These are phyloP conservation scores for Lumbricus terrestris DNA, from an alignment of 2,888 invertebrate genomes.

Conservation along the genomic window DNA sequence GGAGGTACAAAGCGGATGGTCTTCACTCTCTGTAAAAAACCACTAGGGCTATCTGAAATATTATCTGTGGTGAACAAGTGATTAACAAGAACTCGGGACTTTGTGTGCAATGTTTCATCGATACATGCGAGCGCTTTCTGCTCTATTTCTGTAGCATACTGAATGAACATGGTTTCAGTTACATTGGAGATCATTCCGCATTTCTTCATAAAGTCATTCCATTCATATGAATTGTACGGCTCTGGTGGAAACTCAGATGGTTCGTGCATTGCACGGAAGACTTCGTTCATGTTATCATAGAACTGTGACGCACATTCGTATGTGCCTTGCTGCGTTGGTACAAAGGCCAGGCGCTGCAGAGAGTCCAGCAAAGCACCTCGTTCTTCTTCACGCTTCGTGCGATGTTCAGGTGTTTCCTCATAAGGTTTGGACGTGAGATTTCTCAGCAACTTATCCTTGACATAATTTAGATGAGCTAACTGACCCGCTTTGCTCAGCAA, in stretches of 20 bases:
- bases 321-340: conserved; percentile 29
- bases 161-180: conserved; percentile 34
- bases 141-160: conserved; percentile 38
- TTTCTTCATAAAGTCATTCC: conserved; percentile 39
- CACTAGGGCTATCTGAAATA: conserved; percentile 12
- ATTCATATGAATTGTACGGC: conserved; percentile 40
- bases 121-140: conserved; percentile 25
- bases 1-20: conserved; percentile 40
- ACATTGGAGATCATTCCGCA: conserved; percentile 38
- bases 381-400: conserved; percentile 32
- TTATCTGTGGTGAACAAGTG: not conserved
- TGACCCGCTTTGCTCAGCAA: conserved; percentile 33
- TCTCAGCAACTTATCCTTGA: conserved; percentile 30
- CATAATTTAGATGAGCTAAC: conserved; percentile 36
- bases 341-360: conserved; percentile 36
- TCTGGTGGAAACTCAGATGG: conserved; percentile 38
- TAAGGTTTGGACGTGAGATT: not conserved
- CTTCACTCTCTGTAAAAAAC: conserved; percentile 32
- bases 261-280: conserved; percentile 37
- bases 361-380: conserved; percentile 27
- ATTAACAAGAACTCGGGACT: not conserved
- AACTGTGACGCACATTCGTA: conserved; percentile 31
- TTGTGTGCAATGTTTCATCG: not conserved
- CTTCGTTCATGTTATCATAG: conserved; percentile 39
- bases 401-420: conserved; percentile 18